Evolutionary conservation across 2,888 invertebrate genomes (phyloP), one percentile per base, ranked within the genome.

Genomic region (Tenthredo amoena): DNA sequence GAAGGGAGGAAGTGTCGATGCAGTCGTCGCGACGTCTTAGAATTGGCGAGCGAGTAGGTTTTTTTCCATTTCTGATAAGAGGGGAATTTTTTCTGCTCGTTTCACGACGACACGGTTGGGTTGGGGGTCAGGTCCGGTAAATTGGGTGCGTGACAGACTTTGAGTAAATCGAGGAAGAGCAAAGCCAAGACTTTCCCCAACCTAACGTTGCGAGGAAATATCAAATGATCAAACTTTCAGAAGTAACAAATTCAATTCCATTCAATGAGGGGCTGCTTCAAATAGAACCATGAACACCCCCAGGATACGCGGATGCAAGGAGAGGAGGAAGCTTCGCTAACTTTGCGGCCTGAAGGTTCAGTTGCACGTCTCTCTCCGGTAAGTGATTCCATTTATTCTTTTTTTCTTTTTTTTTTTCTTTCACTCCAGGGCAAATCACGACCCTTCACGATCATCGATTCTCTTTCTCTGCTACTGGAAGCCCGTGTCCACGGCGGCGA

Each of bases 241-340:
- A 50, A 50, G 50, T 50, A 50, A 15, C 31, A 77, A 55, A 77
- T 74, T 74, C 40, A 74, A 74, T 74, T 74, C 21, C 40, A 74
- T 74, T 40, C 74, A 21, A 12, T 15, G 40, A 34, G 31, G 68
- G 34, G 68, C 34, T 68, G 68, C 34, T 68, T 34, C 68, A 68
- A 68, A 68, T 68, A 68, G 68, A 68, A 68, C 68, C 68, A 68
- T 68, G 68, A 68, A 34, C 68, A 40, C 74, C 43, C 74, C 7
- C 21, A 43, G 74, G 43, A 26, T 72, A 34, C 34, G 43, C 21
- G 43, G 34, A 34, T 0, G 34, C 15, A 43, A 2, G 43, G n/a
- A 1, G n/a, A 31, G 34, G 18, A 18, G 26, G 71, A 71, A 7
- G n/a, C 6, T 37, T 68, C 34, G 0, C 37, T 43, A 37, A 74